Percentiles rank a stretch among this genome's conserved stretches.
Evolutionary conservation across 2,797 vertebrate species (phyloP).

Genomic region (Pseudomugil gertrudae): DNA sequence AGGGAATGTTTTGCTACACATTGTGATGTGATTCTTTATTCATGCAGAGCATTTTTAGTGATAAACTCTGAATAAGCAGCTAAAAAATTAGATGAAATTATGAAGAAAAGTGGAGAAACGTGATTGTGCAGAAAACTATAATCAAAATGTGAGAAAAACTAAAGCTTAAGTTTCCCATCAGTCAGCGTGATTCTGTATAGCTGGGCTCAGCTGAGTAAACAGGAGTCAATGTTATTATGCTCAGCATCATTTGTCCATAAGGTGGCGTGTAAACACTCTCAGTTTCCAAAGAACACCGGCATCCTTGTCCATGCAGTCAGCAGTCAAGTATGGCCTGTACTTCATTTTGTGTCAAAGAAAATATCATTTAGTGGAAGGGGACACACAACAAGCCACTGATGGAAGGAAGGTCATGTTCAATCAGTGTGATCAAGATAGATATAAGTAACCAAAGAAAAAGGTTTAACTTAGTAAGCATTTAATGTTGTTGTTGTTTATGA

Average conservation of each 20-base stretch:
- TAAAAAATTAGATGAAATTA: background rate
- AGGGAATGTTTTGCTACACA: background rate
- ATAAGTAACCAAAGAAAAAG: background rate
- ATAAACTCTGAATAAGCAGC: background rate
- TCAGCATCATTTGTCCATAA: slow-evolving; percentile 56
- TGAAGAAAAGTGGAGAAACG: background rate
- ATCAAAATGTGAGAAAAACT: background rate
- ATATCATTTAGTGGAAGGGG: slow-evolving; percentile 35
- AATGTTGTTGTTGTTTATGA: background rate
- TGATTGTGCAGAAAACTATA: background rate
- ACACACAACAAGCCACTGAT: slow-evolving; percentile 4
- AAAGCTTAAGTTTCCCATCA: slow-evolving; percentile 25
- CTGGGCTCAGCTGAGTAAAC: slow-evolving; percentile 34
- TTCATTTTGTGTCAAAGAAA: slow-evolving; percentile 17
- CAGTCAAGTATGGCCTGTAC: slow-evolving; percentile 13
- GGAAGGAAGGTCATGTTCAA: background rate
- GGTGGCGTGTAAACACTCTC: slow-evolving; percentile 70
- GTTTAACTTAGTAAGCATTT: background rate
- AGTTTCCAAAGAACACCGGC: slow-evolving; percentile 24
- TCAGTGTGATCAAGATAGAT: background rate
- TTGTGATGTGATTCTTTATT: background rate
- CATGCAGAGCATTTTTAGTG: background rate
- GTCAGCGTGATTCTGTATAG: slow-evolving; percentile 34
- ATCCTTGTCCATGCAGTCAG: slow-evolving; percentile 14
- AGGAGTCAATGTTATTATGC: slow-evolving; percentile 25